Conservation (phyloP, 2,888 invertebrate species). For the Epirrita christyi region DNA sequence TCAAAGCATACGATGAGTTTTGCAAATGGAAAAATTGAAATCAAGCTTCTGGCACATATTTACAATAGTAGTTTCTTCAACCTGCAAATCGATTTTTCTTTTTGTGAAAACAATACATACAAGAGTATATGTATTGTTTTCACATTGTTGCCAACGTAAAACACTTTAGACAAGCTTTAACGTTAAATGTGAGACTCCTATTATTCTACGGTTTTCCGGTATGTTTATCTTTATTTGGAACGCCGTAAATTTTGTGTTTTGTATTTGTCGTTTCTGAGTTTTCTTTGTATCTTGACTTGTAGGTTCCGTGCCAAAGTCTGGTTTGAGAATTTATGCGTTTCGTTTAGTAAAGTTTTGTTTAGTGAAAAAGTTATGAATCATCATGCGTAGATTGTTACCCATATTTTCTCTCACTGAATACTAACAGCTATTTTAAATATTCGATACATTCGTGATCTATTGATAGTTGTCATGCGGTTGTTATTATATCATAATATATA, state of each 20-base stretch:
- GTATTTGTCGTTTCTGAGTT: not conserved
- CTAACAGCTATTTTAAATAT: too few relatives aligned
- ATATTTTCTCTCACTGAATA: too few relatives aligned
- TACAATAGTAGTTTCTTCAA: not conserved
- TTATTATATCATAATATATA: too few relatives aligned
- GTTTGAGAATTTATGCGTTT: conserved; percentile 15
- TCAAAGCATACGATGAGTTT: too few relatives aligned
- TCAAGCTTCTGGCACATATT: too few relatives aligned
- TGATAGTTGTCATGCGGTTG: too few relatives aligned
- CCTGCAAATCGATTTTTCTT: not conserved
- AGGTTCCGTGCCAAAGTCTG: conserved; percentile 22
- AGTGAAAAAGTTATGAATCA: conserved; percentile 1
- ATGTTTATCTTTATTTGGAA: conserved; percentile 25
- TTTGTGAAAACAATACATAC: too few relatives aligned
- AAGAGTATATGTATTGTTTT: not conserved
- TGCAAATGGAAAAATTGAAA: too few relatives aligned
- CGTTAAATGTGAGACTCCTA: conserved; percentile 9
- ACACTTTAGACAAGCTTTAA: not conserved
- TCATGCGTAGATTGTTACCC: too few relatives aligned
- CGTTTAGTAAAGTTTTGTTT: conserved; percentile 11
- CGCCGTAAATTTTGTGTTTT: conserved; percentile 13
- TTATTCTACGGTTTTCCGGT: conserved; percentile 9
- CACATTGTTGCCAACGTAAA: not conserved
- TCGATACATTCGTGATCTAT: too few relatives aligned
- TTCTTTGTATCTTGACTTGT: conserved; percentile 17